phyloP scores from a whole-genome alignment of 2,113 vertebrate genomes.

The Climacteris rufus region DNA sequence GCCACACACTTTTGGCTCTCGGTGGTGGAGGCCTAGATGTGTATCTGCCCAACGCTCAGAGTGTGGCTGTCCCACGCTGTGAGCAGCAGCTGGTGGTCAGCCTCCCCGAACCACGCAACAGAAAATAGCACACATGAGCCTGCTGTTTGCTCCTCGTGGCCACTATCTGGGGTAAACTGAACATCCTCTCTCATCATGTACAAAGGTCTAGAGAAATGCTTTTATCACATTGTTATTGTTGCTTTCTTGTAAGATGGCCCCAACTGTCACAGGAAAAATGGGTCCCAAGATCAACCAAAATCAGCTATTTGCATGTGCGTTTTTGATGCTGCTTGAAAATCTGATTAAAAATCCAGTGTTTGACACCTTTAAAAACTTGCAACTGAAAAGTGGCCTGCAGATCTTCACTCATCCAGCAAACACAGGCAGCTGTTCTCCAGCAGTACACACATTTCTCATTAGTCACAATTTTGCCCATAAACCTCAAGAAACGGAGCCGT shows the following conservation, averaged over 20 bases:
- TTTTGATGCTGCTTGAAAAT: not conserved
- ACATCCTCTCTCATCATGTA: slow-evolving; percentile 52
- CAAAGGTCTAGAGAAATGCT: not conserved
- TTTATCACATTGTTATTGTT: not conserved
- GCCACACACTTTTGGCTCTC: not conserved
- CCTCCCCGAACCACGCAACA: not conserved
- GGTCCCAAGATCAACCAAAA: not conserved
- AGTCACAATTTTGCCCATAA: not conserved
- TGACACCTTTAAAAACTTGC: slow-evolving; percentile 1
- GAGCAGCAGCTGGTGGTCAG: slow-evolving; percentile 47
- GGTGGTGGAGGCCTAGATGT: not conserved
- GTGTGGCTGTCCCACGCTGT: slow-evolving; percentile 23
- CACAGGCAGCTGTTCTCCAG: not conserved
- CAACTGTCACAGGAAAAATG: slow-evolving; percentile 2
- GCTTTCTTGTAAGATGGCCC: not conserved
- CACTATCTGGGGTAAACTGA: slow-evolving; percentile 24
- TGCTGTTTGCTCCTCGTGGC: not conserved
- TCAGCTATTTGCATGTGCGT: not conserved
- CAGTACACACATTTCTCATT: not conserved
- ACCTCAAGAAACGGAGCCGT: not conserved
- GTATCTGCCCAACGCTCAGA: slow-evolving; percentile 6
- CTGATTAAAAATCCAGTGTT: not conserved
- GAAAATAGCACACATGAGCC: not conserved
- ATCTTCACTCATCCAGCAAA: not conserved
- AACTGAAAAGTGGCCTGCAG: not conserved